These are phyloP conservation scores for Lingula anatina DNA, from an alignment of 2,888 invertebrate genomes.

Conservation along the genomic window DNA sequence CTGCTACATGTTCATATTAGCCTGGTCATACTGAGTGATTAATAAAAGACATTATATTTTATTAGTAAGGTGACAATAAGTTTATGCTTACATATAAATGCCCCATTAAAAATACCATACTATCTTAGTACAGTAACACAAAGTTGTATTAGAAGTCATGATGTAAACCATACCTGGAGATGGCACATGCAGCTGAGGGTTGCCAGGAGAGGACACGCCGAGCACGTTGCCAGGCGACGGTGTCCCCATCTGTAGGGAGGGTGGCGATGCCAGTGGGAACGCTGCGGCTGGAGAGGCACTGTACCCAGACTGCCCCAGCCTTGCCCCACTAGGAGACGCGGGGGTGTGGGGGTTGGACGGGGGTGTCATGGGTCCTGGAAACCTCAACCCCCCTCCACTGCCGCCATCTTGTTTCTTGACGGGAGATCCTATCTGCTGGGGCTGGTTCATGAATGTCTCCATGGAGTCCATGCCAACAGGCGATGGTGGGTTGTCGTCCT, in stretches of 20 bases:
- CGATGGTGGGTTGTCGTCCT: slow-evolving; percentile 94
- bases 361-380: slow-evolving; percentile 81
- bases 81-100: too few relatives aligned
- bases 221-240: slow-evolving; percentile 54
- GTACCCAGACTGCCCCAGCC: slow-evolving; percentile 13
- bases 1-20: too few relatives aligned
- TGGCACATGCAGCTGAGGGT: slow-evolving; percentile 50
- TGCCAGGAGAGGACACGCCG: slow-evolving; percentile 50
- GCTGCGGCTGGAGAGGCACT: slow-evolving; percentile 58
- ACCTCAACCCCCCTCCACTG: slow-evolving; percentile 49
- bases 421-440: slow-evolving; percentile 6
- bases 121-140: too few relatives aligned
- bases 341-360: slow-evolving; percentile 83
- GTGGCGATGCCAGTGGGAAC: slow-evolving; percentile 62
- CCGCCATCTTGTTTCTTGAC: slow-evolving; percentile 59
- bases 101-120: too few relatives aligned
- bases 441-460: slow-evolving; percentile 47
- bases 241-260: slow-evolving; percentile 55
- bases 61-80: too few relatives aligned
- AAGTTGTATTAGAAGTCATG: too few relatives aligned
- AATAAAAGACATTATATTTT: too few relatives aligned
- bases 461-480: slow-evolving; percentile 68
- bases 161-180: too few relatives aligned
- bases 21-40: too few relatives aligned
- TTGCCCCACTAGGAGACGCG: slow-evolving; percentile 63